Conservation (phyloP, 1,140 invertebrate genomes). For the Tetramorium alpestre region DNA sequence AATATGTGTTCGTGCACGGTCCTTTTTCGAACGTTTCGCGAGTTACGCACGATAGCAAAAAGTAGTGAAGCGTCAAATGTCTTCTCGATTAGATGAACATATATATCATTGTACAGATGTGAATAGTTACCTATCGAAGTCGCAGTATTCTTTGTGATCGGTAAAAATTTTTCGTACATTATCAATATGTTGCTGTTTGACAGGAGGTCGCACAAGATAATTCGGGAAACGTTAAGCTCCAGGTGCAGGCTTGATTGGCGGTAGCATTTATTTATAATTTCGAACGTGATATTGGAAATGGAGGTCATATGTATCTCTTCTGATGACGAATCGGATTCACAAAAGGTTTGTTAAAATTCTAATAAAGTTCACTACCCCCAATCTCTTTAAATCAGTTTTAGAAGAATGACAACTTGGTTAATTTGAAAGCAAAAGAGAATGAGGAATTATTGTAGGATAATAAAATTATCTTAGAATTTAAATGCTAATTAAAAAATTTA, state of each 20-base stretch:
- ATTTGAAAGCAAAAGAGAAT: neutral
- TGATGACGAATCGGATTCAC: conserved; percentile 60
- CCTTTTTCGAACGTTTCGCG: neutral
- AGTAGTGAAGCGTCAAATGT: neutral
- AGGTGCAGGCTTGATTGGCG: neutral
- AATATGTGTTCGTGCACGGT: neutral
- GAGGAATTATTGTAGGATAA: neutral
- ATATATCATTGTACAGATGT: neutral
- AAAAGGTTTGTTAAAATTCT: conserved; percentile 55
- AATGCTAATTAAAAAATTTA: neutral
- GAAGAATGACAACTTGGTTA: neutral
- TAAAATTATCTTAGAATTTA: neutral
- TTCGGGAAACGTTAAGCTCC: neutral
- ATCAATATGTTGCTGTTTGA: conserved; percentile 27
- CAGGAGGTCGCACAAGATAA: neutral
- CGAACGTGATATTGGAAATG: neutral
- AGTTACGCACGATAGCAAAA: neutral
- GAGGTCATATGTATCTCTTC: conserved; percentile 74
- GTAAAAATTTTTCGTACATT: neutral
- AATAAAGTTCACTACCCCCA: neutral
- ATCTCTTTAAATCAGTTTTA: neutral
- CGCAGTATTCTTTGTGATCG: neutral
- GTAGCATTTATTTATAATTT: neutral
- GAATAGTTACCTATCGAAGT: neutral
- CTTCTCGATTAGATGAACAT: neutral